A percentile compares a stretch with the other conserved stretches of the same genome.
Evolutionary conservation across 1,140 invertebrate species (phyloP).

Genomic region (Conus betulinus): DNA sequence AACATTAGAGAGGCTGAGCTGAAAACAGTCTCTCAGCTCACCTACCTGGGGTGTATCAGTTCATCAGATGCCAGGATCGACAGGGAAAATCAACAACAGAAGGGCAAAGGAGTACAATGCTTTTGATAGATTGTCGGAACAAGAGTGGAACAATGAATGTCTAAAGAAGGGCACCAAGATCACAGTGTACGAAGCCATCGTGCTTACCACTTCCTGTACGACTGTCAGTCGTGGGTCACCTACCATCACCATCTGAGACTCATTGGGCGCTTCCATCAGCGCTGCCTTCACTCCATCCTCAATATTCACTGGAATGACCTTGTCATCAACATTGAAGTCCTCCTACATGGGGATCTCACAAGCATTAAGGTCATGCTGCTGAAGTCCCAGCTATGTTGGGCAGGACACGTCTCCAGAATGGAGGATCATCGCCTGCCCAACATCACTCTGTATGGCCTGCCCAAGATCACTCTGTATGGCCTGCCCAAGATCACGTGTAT

Average conservation of each 20-base stretch:
- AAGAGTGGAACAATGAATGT: conserved; percentile 33
- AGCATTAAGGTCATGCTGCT: not conserved
- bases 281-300: too few species aligned
- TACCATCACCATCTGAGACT: conserved; percentile 22
- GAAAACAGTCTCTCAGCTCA: conserved; percentile 21
- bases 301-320: too few species aligned
- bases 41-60: conserved; percentile 33
- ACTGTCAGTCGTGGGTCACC: conserved; percentile 32
- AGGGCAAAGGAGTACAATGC: conserved; percentile 7
- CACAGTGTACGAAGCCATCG: conserved; percentile 28
- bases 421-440: conserved; percentile 10
- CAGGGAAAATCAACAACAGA: conserved; percentile 21
- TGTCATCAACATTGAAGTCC: not conserved
- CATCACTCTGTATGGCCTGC: too few species aligned
- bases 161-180: conserved; percentile 35
- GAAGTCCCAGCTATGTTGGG: conserved; percentile 3
- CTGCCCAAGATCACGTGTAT: too few species aligned
- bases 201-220: conserved; percentile 39
- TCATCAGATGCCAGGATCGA: conserved; percentile 20
- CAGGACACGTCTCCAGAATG: conserved; percentile 34
- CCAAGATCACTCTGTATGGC: too few species aligned
- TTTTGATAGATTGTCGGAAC: not conserved
- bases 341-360: not conserved
- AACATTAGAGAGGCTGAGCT: not conserved
- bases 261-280: not conserved